These are phyloP conservation scores for Gonioctena quinquepunctata DNA, from an alignment of 1,140 invertebrate genomes.

Conservation along the genomic window DNA sequence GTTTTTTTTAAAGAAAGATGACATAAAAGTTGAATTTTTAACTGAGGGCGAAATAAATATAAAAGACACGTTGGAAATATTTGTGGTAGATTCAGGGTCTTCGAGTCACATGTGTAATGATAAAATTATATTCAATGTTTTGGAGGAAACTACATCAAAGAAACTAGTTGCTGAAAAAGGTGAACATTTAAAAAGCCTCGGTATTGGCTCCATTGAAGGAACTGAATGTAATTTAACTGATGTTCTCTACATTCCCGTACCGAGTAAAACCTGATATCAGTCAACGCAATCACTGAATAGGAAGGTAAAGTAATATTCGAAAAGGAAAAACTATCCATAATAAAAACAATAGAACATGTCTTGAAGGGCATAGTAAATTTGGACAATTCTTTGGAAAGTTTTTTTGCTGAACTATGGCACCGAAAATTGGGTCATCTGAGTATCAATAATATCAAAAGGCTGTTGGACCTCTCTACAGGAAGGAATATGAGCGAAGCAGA, in stretches of 20 bases:
- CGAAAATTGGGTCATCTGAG: conserved; percentile 14
- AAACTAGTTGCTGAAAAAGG: conserved; percentile 1
- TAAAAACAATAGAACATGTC: not conserved
- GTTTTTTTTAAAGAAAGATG: too few relatives aligned
- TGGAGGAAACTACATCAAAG: not conserved
- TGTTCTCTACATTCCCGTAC: not conserved
- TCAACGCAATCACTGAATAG: not conserved
- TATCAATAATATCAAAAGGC: conserved; percentile 7
- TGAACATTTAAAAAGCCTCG: not conserved
- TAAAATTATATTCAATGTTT: not conserved
- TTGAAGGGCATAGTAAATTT: not conserved
- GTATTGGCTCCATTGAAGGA: not conserved
- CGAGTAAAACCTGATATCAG: not conserved
- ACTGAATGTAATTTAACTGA: not conserved
- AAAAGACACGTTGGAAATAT: too few relatives aligned
- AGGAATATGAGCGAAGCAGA: not conserved
- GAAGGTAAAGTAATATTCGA: conserved; percentile 1
- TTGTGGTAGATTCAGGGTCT: conserved; percentile 8
- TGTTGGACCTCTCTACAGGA: not conserved
- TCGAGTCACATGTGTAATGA: not conserved
- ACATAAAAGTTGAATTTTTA: too few relatives aligned
- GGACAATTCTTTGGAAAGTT: not conserved
- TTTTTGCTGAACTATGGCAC: conserved; percentile 2
- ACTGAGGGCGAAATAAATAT: too few relatives aligned
- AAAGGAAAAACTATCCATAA: not conserved